Evolutionary conservation across 2,888 invertebrate genomes (phyloP).

Genomic region (Drosophila aldrichi): DNA sequence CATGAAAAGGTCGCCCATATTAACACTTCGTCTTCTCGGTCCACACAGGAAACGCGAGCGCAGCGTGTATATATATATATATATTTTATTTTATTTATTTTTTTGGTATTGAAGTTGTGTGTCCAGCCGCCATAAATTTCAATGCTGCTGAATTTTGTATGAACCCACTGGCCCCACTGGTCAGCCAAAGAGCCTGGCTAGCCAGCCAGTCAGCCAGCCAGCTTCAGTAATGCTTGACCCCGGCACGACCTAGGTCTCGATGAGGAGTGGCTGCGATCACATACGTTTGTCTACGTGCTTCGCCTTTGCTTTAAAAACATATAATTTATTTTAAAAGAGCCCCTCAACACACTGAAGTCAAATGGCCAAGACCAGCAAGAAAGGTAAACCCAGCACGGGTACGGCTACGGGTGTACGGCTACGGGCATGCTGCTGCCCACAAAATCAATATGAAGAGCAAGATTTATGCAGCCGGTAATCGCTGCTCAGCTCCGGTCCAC

Average conservation of each 20-base stretch:
- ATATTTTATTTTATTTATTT: constrained; percentile 15
- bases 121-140: constrained; percentile 81
- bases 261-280: constrained; percentile 12
- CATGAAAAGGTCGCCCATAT: constrained; percentile 60
- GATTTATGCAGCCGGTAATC: constrained; percentile 78
- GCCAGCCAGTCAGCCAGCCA: not conserved
- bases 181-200: not conserved
- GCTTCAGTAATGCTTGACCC: constrained; percentile 36
- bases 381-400: constrained; percentile 17
- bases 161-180: constrained; percentile 47
- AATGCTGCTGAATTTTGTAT: constrained; percentile 78
- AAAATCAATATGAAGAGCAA: constrained; percentile 72
- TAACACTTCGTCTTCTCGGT: constrained; percentile 51
- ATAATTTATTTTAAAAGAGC: constrained; percentile 78
- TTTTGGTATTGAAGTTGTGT: constrained; percentile 64
- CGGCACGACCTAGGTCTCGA: constrained; percentile 20
- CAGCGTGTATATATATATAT: constrained; percentile 57
- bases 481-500: constrained; percentile 63
- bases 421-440: constrained; percentile 14
- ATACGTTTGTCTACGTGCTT: constrained; percentile 53
- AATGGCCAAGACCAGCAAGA: constrained; percentile 30
- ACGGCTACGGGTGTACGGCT: not conserved
- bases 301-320: constrained; percentile 74
- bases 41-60: constrained; percentile 47
- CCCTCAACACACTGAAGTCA: constrained; percentile 58